Evolutionary conservation across 2,113 vertebrate genomes (phyloP).

Genomic region (Sturnus vulgaris): DNA sequence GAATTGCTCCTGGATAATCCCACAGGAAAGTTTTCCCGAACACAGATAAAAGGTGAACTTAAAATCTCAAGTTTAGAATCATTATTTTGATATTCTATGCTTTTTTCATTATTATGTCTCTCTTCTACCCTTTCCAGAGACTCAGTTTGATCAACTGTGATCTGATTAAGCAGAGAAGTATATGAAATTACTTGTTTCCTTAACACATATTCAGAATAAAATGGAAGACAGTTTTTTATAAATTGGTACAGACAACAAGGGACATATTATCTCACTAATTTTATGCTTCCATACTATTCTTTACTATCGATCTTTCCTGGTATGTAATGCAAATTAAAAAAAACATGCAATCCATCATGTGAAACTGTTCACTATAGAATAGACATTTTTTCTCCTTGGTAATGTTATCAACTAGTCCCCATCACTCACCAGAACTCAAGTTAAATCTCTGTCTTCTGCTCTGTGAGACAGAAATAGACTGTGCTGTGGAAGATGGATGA

Average conservation of each 20-base stretch:
- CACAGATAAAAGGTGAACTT: background rate
- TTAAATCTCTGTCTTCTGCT: background rate
- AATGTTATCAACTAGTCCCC: background rate
- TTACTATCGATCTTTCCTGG: background rate
- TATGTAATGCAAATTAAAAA: background rate
- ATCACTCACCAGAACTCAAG: background rate
- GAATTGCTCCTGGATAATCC: background rate
- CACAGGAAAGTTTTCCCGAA: background rate
- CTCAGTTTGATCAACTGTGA: rapidly evolving
- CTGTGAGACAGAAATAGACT: background rate
- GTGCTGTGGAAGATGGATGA: background rate
- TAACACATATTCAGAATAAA: background rate
- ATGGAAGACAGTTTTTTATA: background rate
- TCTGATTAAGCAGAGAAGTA: background rate
- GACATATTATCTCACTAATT: background rate
- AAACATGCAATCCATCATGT: background rate
- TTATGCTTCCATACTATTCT: background rate
- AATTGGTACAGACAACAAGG: background rate
- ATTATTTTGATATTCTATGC: background rate
- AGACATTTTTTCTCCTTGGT: background rate
- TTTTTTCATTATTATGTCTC: background rate
- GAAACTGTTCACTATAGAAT: background rate
- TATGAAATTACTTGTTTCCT: background rate
- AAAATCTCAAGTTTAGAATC: background rate
- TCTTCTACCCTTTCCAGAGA: background rate